Conservation (phyloP, 2,797 vertebrate genomes). For the Poecilia gillii region DNA sequence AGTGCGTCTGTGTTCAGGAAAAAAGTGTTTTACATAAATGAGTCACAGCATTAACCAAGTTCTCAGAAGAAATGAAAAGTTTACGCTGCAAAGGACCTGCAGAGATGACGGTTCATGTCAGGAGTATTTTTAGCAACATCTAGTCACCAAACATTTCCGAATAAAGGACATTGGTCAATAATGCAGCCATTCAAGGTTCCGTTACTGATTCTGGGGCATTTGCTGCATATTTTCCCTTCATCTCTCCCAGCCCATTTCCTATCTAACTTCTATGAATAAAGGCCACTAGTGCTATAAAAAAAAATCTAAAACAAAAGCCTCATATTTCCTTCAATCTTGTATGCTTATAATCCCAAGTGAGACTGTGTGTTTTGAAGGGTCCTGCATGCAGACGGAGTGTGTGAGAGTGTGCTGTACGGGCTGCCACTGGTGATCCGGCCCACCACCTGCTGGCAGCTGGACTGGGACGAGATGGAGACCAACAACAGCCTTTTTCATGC, state of each 20-base stretch:
- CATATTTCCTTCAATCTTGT: background rate
- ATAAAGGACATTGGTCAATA: background rate
- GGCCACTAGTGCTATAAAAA: background rate
- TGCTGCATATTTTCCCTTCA: background rate
- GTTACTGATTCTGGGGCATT: background rate
- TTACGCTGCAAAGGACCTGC: background rate
- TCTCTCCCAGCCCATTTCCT: background rate
- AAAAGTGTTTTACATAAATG: slow-evolving; percentile 64
- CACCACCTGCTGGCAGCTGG: slow-evolving; percentile 92
- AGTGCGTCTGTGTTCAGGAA: background rate
- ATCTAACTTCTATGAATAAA: background rate
- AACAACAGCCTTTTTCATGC: slow-evolving; percentile 92
- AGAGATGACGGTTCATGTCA: background rate
- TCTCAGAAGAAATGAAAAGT: slow-evolving; percentile 2
- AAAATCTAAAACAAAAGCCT: background rate
- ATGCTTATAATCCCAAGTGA: background rate
- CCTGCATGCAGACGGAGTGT: slow-evolving; percentile 86
- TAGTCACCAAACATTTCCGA: background rate
- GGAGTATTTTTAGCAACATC: background rate
- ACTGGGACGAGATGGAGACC: slow-evolving; percentile 94
- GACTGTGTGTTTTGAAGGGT: slow-evolving; percentile 75
- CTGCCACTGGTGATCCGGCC: slow-evolving; percentile 88
- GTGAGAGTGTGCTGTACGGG: slow-evolving; percentile 90
- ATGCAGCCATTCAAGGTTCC: background rate
- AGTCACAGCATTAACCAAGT: slow-evolving; percentile 37